These are phyloP conservation scores for Anguilla japonica DNA, from an alignment of 2,113 vertebrate species.

Conservation along the genomic window DNA sequence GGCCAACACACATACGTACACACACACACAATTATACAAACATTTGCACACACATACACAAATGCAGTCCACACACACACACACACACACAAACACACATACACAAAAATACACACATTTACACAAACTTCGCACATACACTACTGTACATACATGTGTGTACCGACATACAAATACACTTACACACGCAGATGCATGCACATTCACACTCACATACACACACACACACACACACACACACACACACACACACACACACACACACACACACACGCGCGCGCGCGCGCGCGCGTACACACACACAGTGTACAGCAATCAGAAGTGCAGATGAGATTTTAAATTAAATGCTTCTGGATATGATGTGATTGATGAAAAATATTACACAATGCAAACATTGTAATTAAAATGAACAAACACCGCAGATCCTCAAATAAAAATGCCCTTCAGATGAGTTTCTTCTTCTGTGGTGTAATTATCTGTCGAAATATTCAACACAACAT, in stretches of 20 bases:
- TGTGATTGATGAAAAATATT: conserved; percentile 2
- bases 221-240: not conserved
- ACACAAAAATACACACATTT: no score
- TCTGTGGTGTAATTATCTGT: not conserved
- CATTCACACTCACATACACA: not conserved
- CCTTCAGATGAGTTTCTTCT: conserved; percentile 12
- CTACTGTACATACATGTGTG: no score
- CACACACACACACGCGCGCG: not conserved
- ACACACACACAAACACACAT: not conserved
- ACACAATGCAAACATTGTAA: conserved; percentile 17
- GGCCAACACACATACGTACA: no score
- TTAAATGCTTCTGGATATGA: not conserved
- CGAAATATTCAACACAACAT: conserved; percentile 12
- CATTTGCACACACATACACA: not conserved
- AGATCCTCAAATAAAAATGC: conserved; percentile 19
- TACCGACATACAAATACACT: no score
- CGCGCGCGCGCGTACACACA: not conserved
- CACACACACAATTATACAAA: not conserved
- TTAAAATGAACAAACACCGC: conserved; percentile 26
- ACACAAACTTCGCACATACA: not conserved
- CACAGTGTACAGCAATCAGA: not conserved
- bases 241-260: not conserved
- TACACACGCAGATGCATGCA: not conserved
- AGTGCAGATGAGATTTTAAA: not conserved
- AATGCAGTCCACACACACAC: not conserved